Percentiles rank a stretch among this genome's conserved stretches.
Conservation (phyloP, 2,797 vertebrate genomes). For the Oreochromis mossambicus region DNA sequence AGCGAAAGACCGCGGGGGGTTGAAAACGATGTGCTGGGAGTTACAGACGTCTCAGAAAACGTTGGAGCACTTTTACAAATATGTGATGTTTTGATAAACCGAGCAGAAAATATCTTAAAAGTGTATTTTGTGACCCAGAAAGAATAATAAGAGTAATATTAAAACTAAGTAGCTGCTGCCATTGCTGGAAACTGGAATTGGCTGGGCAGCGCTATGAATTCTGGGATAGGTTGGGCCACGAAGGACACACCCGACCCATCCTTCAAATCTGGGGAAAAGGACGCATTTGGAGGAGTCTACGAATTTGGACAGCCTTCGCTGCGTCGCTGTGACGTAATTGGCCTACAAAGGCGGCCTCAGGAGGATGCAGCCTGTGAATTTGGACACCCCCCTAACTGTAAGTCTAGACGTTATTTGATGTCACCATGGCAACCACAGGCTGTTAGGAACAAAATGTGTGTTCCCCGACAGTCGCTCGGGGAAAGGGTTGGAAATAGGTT, state of each 20-base stretch:
- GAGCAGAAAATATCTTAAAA: not conserved
- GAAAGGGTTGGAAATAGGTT: not conserved
- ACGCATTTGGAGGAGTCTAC: not conserved
- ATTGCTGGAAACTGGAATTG: not conserved
- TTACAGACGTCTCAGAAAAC: no score
- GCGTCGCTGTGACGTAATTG: not conserved
- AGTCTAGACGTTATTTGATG: not conserved
- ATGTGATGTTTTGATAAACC: not conserved
- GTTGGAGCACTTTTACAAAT: no score
- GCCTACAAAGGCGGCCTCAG: not conserved
- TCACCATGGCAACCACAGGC: not conserved
- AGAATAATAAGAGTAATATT: accelerated
- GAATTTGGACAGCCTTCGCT: accelerated
- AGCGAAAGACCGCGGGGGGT: no score
- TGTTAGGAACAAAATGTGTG: not conserved
- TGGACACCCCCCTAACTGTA: accelerated
- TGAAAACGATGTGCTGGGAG: no score
- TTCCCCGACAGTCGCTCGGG: not conserved
- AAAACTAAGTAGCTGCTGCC: not conserved
- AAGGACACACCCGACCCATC: no score
- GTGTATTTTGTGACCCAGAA: not conserved
- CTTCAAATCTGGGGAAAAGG: not conserved
- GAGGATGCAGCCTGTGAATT: not conserved
- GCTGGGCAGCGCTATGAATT: accelerated
- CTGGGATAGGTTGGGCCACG: not conserved